These are phyloP conservation scores for Gobio gobio DNA, from an alignment of 2,113 vertebrate species.

Conservation along the genomic window DNA sequence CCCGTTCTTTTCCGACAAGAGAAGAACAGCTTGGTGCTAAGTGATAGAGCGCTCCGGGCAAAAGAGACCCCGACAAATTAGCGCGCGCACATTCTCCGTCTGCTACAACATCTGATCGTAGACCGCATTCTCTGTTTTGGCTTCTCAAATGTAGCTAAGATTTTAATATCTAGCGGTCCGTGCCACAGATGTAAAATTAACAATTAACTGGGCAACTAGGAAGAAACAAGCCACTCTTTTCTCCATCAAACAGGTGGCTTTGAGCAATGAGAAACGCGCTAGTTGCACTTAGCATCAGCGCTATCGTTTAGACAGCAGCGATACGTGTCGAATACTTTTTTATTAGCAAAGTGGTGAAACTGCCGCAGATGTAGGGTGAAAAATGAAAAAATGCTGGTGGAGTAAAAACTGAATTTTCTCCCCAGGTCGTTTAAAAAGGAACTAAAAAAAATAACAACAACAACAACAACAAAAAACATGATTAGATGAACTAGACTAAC, in stretches of 20 bases:
- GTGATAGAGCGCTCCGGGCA: conserved; percentile 35
- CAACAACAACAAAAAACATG: conserved; percentile 43
- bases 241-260: conserved; percentile 57
- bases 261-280: conserved; percentile 39
- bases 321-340: neutral
- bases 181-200: conserved; percentile 42
- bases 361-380: neutral
- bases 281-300: conserved; percentile 1
- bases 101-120: conserved; percentile 40
- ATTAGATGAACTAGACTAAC: conserved; percentile 70
- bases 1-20: conserved; percentile 6
- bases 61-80: conserved; percentile 40
- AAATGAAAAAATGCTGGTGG: conserved; percentile 10
- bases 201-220: conserved; percentile 47
- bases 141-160: conserved; percentile 31
- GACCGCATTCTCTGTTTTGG: conserved; percentile 5
- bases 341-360: neutral
- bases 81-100: conserved; percentile 36
- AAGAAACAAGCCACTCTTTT: conserved; percentile 40
- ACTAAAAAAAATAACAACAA: neutral
- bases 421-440: neutral
- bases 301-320: neutral
- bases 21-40: conserved; percentile 33
- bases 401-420: neutral
- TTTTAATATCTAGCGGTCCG: conserved; percentile 12